These are phyloP conservation scores for Ophiodon elongatus DNA, from an alignment of 2,113 vertebrate species.

Conservation along the genomic window DNA sequence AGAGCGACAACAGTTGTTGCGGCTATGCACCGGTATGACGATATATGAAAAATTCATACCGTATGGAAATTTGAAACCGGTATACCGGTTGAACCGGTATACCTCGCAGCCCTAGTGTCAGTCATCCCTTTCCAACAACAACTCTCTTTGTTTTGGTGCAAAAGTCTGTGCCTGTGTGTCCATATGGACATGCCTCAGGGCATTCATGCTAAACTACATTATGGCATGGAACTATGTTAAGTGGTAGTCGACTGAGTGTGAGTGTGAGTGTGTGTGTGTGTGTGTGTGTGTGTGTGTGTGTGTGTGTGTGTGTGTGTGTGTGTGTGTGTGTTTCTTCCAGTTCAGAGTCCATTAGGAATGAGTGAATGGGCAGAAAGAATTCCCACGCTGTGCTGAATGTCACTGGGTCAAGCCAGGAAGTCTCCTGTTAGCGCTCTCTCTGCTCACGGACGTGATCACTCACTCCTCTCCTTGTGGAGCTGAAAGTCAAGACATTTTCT, in stretches of 20 bases:
- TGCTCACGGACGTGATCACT: slow-evolving; percentile 2
- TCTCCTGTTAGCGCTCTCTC: background rate
- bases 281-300: slow-evolving; percentile 14
- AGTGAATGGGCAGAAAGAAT: slow-evolving; percentile 28
- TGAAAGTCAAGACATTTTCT: slow-evolving; percentile 6
- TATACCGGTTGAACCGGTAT: too few relatives aligned
- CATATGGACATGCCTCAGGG: background rate
- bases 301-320: background rate
- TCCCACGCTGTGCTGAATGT: slow-evolving; percentile 34
- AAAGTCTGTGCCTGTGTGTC: background rate
- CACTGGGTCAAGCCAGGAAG: slow-evolving; percentile 17
- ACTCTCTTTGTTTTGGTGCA: background rate
- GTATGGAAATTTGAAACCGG: too few relatives aligned
- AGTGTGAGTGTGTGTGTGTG: background rate
- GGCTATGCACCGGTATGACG: too few relatives aligned
- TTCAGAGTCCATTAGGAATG: slow-evolving; percentile 38
- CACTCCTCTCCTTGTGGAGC: background rate
- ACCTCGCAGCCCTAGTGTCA: too few relatives aligned
- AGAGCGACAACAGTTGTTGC: too few relatives aligned
- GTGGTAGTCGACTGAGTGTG: background rate
- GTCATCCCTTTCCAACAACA: background rate
- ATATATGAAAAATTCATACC: too few relatives aligned
- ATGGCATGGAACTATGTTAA: background rate
- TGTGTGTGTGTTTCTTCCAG: slow-evolving; percentile 7
- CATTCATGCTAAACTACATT: background rate